Base-by-base conservation (phyloP, 2,113 vertebrate genomes). In the Gasterosteus nipponicus region DNA sequence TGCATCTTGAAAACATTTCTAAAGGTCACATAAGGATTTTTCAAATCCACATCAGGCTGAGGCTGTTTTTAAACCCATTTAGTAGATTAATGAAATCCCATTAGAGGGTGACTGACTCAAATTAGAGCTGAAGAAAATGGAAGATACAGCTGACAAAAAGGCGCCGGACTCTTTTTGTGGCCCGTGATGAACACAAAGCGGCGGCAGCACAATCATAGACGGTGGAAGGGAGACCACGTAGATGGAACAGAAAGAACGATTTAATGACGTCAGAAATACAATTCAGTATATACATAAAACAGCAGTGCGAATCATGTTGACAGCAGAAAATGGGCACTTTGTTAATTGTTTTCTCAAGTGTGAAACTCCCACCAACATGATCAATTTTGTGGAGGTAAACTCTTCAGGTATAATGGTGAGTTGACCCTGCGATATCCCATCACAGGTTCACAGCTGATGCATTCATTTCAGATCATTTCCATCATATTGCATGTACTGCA, bases 21-120 rank as follows among this genome's bases (percentile, higher is more conserved):
- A 58, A 78, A 85, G 77, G 87, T 68, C 81, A 78, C 64, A 75
- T 61, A 51, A 69, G 75, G 76, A 69, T 81, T 77, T 86, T 11
- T 69, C 46, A 91, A 87, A 89, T 58, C 78, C 71, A 59, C 71
- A 80, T 64, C 57, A 59, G 35, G 61, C 69, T n/a, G 18, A 82
- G 72, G 71, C 68, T 76, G 80, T 74, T 80, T 81, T 93, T 89
- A 83, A 93, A 88, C 79, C 74, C 84, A 90, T 88, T 88, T 83
- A 78, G 74, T 14, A 86, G 85, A 86, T 91, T 91, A 85, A 90
- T 86, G 80, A 90, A 90, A 89, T 86, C 84, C 78, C 66, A 89
- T 91, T 89, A 89, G 78, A 86, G 85, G 67, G 69, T 82, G 80
- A 84, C 82, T 41, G 78, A 80, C 79, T 89, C 58, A 76, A 89